Percentiles rank a stretch among this genome's conserved stretches.
These are phyloP conservation scores for Patella caerulea DNA, from an alignment of 2,888 invertebrate genomes.

Conservation along the genomic window DNA sequence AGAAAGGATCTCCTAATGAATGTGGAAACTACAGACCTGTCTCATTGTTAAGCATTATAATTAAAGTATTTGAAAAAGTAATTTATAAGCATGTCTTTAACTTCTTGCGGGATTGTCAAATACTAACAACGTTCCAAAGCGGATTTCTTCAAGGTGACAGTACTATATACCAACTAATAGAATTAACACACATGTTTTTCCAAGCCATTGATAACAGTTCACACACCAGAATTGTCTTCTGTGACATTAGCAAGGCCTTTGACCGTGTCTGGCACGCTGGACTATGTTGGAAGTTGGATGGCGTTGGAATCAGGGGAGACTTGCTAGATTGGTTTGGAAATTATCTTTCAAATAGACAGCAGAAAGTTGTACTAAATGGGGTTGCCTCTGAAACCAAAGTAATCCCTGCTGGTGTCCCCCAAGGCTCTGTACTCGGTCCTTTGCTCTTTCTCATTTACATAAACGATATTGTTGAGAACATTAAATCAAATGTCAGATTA, in stretches of 20 bases:
- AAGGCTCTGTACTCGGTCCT: neutral
- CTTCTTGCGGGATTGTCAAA: neutral
- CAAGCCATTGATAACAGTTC: too few relatives aligned
- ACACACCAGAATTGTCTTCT: too few relatives aligned
- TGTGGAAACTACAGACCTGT: neutral
- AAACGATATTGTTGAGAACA: too few relatives aligned
- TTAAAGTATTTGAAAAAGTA: neutral
- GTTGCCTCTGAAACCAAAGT: neutral
- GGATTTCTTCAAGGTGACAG: neutral
- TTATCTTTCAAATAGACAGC: neutral
- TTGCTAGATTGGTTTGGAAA: neutral
- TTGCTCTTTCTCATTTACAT: neutral
- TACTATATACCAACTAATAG: neutral
- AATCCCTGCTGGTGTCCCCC: neutral
- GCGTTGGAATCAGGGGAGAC: too few relatives aligned
- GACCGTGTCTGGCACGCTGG: too few relatives aligned
- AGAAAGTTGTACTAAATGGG: neutral
- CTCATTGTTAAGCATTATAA: neutral
- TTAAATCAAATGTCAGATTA: too few relatives aligned
- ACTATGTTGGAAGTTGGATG: too few relatives aligned
- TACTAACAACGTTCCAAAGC: neutral
- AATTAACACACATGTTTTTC: too few relatives aligned
- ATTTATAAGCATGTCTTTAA: slow-evolving; percentile 2
- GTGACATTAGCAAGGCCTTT: too few relatives aligned
- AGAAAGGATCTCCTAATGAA: neutral